These are phyloP conservation scores for Dolichallabes microphthalmus DNA, from an alignment of 2,113 vertebrate genomes.

Conservation along the genomic window DNA sequence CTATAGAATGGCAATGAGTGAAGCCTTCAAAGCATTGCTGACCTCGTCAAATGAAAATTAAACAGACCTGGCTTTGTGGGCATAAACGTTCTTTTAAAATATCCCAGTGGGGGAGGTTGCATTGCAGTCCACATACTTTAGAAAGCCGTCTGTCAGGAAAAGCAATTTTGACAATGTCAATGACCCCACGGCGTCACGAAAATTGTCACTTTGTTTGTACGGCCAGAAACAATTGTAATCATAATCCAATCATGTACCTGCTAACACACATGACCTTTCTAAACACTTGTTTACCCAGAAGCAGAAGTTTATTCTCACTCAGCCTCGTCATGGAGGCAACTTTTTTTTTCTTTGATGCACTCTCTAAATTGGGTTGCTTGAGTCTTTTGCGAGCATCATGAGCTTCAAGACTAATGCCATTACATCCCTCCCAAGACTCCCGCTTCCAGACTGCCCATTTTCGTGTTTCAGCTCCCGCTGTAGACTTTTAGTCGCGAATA, in stretches of 20 bases:
- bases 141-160: constrained; percentile 27
- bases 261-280: constrained; percentile 16
- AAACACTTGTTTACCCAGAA: constrained; percentile 6
- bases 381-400: constrained; percentile 43
- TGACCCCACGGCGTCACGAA: constrained; percentile 4
- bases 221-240: constrained; percentile 7
- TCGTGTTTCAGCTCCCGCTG: constrained; percentile 56
- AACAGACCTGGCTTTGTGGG: constrained; percentile 44
- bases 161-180: constrained; percentile 28
- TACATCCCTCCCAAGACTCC: constrained; percentile 61
- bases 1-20: constrained; percentile 49
- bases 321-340: background rate
- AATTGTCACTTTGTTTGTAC: constrained; percentile 25
- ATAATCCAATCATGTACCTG: constrained; percentile 38
- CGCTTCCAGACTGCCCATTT: constrained; percentile 57
- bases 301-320: constrained; percentile 4
- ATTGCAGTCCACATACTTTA: constrained; percentile 14
- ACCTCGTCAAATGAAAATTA: constrained; percentile 45
- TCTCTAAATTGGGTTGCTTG: constrained; percentile 22
- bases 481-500: constrained; percentile 70
- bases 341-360: background rate
- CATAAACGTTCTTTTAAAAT: constrained; percentile 11
- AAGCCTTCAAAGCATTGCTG: constrained; percentile 47
- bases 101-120: background rate
- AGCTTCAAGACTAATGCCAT: constrained; percentile 56